Conservation (phyloP, 2,113 vertebrate species). For the Zosterops borbonicus region DNA sequence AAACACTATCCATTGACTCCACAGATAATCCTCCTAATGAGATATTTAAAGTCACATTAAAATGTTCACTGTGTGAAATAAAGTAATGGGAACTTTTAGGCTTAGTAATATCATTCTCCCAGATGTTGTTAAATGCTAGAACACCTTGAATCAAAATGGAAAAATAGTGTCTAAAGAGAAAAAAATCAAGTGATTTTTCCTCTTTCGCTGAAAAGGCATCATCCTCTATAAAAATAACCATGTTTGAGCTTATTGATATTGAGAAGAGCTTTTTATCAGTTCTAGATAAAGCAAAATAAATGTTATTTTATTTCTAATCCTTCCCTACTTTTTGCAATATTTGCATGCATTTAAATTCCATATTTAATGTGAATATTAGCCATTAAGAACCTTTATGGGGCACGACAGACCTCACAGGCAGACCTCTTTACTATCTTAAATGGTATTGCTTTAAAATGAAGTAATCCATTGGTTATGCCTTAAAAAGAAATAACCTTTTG, state of each 20-base stretch:
- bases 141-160: neutral
- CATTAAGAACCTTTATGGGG: neutral
- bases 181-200: neutral
- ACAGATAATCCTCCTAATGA: neutral
- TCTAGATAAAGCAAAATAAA: neutral
- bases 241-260: neutral
- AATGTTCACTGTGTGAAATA: neutral
- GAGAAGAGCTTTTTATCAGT: neutral
- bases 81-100: neutral
- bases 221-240: neutral
- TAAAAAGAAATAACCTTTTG: neutral
- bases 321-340: neutral
- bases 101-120: neutral
- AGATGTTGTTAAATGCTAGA: neutral
- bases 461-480: neutral
- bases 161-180: neutral
- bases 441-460: neutral
- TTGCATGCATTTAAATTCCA: neutral
- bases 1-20: neutral
- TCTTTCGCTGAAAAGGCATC: neutral
- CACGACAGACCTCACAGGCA: neutral
- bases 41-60: neutral
- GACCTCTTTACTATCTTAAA: neutral
- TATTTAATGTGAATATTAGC: neutral
- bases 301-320: neutral